Conservation (phyloP, 2,888 invertebrate species). For the Dasypolia templi region DNA sequence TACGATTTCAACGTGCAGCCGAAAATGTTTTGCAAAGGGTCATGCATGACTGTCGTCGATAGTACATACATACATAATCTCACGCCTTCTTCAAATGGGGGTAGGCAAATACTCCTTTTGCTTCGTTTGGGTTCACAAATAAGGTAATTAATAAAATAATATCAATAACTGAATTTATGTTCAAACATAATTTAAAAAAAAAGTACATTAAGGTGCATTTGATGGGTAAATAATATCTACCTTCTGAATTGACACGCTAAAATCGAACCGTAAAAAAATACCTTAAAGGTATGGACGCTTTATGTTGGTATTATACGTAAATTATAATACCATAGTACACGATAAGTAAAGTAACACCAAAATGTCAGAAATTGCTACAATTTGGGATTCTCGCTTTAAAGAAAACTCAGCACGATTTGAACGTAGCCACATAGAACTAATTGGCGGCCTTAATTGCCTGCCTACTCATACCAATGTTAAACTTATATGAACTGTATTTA, state of each 20-base stretch:
- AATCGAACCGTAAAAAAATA: slow-evolving; percentile 27
- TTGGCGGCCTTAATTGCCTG: too few species aligned
- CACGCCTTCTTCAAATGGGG: too few species aligned
- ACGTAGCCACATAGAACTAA: too few species aligned
- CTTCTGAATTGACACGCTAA: slow-evolving; percentile 11
- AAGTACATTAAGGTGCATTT: slow-evolving; percentile 13
- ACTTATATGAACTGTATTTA: too few species aligned
- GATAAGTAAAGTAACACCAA: too few species aligned
- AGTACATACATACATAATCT: too few species aligned
- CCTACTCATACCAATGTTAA: too few species aligned
- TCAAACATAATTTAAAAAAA: slow-evolving; percentile 14
- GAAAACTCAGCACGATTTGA: neutral
- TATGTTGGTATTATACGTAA: neutral
- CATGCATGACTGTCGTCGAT: too few species aligned
- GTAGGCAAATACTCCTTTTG: too few species aligned
- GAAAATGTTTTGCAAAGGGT: too few species aligned
- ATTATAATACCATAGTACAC: neutral
- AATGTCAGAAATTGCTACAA: neutral
- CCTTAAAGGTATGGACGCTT: neutral
- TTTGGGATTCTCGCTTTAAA: neutral
- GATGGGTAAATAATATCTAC: neutral
- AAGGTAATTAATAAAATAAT: neutral
- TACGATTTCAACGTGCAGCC: too few species aligned
- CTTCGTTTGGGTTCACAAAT: neutral
- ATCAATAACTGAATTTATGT: neutral